These are phyloP conservation scores for Montipora foliosa DNA, from an alignment of 64 coral and sea anemone genomes.

Conservation along the genomic window DNA sequence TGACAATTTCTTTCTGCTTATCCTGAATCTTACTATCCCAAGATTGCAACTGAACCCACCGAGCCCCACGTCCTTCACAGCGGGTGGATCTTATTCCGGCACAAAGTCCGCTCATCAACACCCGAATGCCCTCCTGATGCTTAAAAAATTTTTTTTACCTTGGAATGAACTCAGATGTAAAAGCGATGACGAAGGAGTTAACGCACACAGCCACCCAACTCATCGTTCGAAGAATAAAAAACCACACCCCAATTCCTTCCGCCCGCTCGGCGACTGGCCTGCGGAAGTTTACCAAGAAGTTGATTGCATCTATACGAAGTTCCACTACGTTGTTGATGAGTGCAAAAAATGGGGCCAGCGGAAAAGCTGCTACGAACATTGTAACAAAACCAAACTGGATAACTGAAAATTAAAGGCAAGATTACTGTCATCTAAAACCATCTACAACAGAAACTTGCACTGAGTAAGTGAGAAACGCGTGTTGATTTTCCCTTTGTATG, in stretches of 20 bases:
- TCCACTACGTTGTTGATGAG: constrained; percentile 84
- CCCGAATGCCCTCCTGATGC: too few species aligned
- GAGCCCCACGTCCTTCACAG: too few species aligned
- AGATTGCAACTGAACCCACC: too few species aligned
- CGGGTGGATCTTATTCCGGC: too few species aligned
- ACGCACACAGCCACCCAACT: constrained; percentile 70
- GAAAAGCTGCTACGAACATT: constrained; percentile 89
- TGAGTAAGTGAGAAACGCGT: too few species aligned
- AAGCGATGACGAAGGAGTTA: constrained; percentile 86
- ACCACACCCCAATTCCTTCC: constrained; percentile 80
- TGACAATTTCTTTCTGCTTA: too few species aligned
- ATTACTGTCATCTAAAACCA: too few species aligned
- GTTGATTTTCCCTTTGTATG: too few species aligned
- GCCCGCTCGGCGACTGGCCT: constrained; percentile 80
- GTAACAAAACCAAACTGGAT: constrained; percentile 90
- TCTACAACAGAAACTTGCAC: too few species aligned
- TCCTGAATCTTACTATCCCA: too few species aligned
- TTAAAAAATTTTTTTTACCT: constrained; percentile 20
- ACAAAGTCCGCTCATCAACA: too few species aligned
- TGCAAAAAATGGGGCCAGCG: constrained; percentile 72
- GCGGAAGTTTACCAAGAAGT: constrained; percentile 85
- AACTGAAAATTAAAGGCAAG: constrained; percentile 20
- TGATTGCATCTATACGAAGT: constrained; percentile 79
- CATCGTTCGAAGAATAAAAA: constrained; percentile 74
- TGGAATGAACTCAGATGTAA: constrained; percentile 91